phyloP scores from a whole-genome alignment of 2,797 vertebrate genomes.

The Rhinichthys osculus region DNA sequence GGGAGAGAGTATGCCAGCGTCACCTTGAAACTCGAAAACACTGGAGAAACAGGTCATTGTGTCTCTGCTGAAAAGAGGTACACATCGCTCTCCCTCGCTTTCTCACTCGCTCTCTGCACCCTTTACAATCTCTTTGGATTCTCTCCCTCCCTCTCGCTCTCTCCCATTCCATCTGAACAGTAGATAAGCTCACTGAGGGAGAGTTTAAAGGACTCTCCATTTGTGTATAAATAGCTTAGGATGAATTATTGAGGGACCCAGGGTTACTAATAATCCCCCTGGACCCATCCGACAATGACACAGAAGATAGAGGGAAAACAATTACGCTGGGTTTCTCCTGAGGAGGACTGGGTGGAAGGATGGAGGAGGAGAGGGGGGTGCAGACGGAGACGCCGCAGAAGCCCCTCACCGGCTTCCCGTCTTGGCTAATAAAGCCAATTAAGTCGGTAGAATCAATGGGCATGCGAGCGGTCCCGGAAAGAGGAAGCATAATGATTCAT shows the following conservation, averaged over 20 bases:
- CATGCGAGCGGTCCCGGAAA: constrained; percentile 70
- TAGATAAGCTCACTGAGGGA: constrained; percentile 83
- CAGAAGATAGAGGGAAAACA: constrained; percentile 85
- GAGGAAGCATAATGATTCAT: constrained; percentile 81
- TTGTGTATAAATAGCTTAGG: constrained; percentile 85
- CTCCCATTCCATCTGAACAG: constrained; percentile 75
- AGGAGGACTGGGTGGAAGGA: constrained; percentile 67
- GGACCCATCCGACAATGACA: constrained; percentile 84
- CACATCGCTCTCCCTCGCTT: constrained; percentile 50
- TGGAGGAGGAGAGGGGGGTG: constrained; percentile 26
- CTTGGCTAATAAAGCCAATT: constrained; percentile 85
- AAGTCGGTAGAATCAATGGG: constrained; percentile 79
- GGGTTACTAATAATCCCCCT: constrained; percentile 84
- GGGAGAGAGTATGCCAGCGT: constrained; percentile 68
- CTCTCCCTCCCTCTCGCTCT: constrained; percentile 62
- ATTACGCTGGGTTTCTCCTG: constrained; percentile 81
- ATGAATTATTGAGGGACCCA: constrained; percentile 85
- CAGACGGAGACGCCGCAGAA: constrained; percentile 64
- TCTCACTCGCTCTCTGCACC: constrained; percentile 33
- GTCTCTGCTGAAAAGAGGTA: constrained; percentile 70
- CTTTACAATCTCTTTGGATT: constrained; percentile 38
- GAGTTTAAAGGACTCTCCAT: constrained; percentile 84
- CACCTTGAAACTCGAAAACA: constrained; percentile 81
- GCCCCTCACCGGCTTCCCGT: constrained; percentile 75
- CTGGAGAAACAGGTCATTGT: constrained; percentile 77